Evolutionary conservation across 2,888 invertebrate species (phyloP).

Genomic region (Epistrophella euchroma): DNA sequence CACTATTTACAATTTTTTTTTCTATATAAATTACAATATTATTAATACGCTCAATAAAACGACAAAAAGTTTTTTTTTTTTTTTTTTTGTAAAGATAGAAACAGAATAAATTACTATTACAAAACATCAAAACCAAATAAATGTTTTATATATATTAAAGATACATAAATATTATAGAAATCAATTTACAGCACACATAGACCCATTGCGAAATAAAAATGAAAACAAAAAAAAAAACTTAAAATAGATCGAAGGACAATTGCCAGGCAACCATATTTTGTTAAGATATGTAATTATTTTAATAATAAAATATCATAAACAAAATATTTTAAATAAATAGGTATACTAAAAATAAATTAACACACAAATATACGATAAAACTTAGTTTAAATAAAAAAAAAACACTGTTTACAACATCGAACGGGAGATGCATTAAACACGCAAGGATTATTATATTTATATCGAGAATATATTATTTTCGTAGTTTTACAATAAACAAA

Average conservation of each 20-base stretch:
- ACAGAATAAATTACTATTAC: slow-evolving; percentile 43
- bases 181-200: slow-evolving; percentile 73
- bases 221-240: slow-evolving; percentile 31
- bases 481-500: slow-evolving; percentile 22
- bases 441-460: slow-evolving; percentile 38
- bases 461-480: slow-evolving; percentile 43
- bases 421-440: slow-evolving; percentile 68
- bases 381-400: slow-evolving; percentile 15
- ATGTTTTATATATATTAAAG: slow-evolving; percentile 22
- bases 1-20: not conserved
- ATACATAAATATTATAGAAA: slow-evolving; percentile 57
- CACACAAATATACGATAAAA: slow-evolving; percentile 37
- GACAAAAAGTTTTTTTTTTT: slow-evolving; percentile 58
- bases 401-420: slow-evolving; percentile 64
- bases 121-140: slow-evolving; percentile 62
- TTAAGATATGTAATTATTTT: not conserved
- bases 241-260: slow-evolving; percentile 65
- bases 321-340: slow-evolving; percentile 20
- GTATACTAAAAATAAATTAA: slow-evolving; percentile 19
- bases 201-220: slow-evolving; percentile 67
- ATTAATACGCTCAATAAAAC: slow-evolving; percentile 60
- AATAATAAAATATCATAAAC: slow-evolving; percentile 12
- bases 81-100: slow-evolving; percentile 40
- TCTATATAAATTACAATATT: slow-evolving; percentile 3
- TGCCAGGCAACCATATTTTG: slow-evolving; percentile 67